phyloP scores from a whole-genome alignment of 2,797 vertebrate species.

The Parauchenoglanis punctatus region DNA sequence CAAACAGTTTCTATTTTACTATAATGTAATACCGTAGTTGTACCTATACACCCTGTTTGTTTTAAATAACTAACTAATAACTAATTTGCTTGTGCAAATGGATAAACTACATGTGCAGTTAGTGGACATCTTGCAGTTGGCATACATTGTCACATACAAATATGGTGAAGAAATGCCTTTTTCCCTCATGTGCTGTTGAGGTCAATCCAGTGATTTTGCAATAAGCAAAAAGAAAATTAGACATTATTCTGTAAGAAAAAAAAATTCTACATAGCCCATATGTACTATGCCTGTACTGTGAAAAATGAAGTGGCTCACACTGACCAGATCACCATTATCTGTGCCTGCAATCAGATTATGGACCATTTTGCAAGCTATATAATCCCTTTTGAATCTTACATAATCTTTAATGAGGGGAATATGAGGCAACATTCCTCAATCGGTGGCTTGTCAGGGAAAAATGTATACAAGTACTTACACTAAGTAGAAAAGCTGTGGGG shows the following conservation, averaged over 20 bases:
- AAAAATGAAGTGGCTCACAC: not conserved
- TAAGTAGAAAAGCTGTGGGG: too few relatives aligned
- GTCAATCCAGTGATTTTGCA: not conserved
- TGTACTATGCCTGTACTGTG: not conserved
- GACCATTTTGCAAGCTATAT: not conserved
- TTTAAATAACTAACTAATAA: not conserved
- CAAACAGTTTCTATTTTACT: slow-evolving; percentile 3
- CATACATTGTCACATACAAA: not conserved
- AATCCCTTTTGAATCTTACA: not conserved
- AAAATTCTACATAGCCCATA: not conserved
- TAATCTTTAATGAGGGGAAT: not conserved
- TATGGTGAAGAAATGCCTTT: too few relatives aligned
- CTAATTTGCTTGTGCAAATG: not conserved
- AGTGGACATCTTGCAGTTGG: not conserved
- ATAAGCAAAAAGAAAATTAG: too few relatives aligned
- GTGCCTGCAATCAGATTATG: slow-evolving; percentile 10
- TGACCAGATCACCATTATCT: slow-evolving; percentile 6
- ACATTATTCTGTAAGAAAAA: not conserved
- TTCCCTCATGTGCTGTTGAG: not conserved
- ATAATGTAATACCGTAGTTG: not conserved
- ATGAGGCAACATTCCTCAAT: not conserved
- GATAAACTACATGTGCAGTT: not conserved
- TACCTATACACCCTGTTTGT: not conserved
- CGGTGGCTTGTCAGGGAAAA: not conserved
- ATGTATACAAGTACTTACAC: not conserved